Evolutionary conservation across 2,113 vertebrate genomes (phyloP), one percentile per base, ranked within the genome.

Genomic region (Prinia subflava): DNA sequence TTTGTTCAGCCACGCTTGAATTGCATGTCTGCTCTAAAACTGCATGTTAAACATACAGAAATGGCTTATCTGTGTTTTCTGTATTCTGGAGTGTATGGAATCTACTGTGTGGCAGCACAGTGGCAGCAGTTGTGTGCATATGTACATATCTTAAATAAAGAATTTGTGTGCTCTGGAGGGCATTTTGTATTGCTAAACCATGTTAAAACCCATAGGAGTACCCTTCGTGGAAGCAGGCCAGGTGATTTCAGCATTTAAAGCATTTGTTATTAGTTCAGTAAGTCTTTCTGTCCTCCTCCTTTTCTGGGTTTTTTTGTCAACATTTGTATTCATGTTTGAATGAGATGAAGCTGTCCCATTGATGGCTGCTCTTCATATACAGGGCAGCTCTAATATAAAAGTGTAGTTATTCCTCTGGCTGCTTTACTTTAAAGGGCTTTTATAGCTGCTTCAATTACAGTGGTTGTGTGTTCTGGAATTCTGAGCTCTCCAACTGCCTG

Each of bases 251-350:
- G 76, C 96, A 12, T 96, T 93, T 97, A 84, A 94, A 96, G 77
- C 81, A 70, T 95, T 98, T 97, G 59, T 94, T 96, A 81, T 90
- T 96, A 84, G 91, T 85, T 96, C 95, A 94, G 92, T 95, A 95
- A 89, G 70, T 92, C 87, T 76, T 97, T 96, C 90, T 88, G 77
- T 84, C 92, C 89, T 89, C 63, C 46, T 74, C 23, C 50, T 96
- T 96, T 95, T 86, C 82, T 89, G 81, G 59, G 91, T 80, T 86
- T 96, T 88, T 97, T 97, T 96, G 96, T 97, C 95, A 97, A 74
- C 84, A 96, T 89, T 65, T 83, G 25, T 88, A 47, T 91, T 96
- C 57, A 11, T 92, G 86, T 96, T 95, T 95, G 91, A 96, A 87
- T 90, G 97, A 97, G 89, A 79, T 93, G 76, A 79, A 67, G 39